These are phyloP conservation scores for Anguilla pacifica DNA, from an alignment of 2,797 vertebrate species.

Conservation along the genomic window DNA sequence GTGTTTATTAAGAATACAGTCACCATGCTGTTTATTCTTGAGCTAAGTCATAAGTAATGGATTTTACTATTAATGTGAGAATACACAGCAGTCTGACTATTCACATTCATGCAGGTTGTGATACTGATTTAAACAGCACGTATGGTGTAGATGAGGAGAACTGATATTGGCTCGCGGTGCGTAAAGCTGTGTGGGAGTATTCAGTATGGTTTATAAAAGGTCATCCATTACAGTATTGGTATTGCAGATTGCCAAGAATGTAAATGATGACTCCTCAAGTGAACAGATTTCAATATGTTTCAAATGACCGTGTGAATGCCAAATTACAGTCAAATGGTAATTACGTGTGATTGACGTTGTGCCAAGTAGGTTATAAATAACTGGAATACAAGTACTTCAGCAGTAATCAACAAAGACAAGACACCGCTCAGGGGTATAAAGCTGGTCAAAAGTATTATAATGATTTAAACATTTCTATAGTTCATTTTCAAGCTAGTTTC, in stretches of 20 bases:
- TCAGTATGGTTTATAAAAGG: neutral
- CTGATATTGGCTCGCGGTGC: neutral
- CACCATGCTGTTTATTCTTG: neutral
- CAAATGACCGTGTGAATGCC: neutral
- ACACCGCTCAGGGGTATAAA: neutral
- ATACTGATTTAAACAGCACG: neutral
- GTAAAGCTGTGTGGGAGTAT: neutral
- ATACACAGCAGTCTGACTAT: neutral
- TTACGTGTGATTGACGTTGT: neutral
- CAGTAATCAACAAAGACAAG: neutral
- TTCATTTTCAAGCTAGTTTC: neutral
- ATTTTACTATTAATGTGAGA: neutral
- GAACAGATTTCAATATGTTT: neutral
- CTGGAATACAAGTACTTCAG: neutral
- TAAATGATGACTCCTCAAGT: neutral
- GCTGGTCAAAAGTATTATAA: neutral
- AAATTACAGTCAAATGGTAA: constrained; percentile 1
- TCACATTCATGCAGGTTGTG: neutral
- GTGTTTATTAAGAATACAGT: neutral
- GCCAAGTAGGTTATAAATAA: neutral
- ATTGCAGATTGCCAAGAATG: constrained; percentile 9
- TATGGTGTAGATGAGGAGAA: neutral
- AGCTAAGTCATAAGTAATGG: neutral
- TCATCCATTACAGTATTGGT: neutral
- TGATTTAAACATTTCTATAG: neutral